phyloP scores from a whole-genome alignment of 2,888 invertebrate genomes.

The Philopedon plagiatum region DNA sequence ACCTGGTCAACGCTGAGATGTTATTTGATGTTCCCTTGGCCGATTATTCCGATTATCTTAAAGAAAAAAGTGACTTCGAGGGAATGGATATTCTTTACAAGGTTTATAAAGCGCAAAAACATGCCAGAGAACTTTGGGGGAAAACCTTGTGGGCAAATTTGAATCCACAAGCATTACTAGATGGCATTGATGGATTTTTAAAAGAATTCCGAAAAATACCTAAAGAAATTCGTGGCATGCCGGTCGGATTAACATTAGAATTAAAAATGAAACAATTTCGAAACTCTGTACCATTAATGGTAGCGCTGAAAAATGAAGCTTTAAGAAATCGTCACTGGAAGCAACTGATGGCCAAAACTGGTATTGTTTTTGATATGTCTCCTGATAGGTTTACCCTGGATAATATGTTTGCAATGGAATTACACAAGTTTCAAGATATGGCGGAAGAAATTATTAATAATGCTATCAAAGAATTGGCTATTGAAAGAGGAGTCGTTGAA shows the following conservation, averaged over 20 bases:
- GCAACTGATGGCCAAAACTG: constrained; percentile 89
- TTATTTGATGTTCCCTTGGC: constrained; percentile 90
- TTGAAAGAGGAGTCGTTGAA: constrained; percentile 89
- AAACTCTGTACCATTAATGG: constrained; percentile 86
- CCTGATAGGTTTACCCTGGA: constrained; percentile 88
- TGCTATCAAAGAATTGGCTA: constrained; percentile 92
- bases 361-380: constrained; percentile 84
- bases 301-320: constrained; percentile 92
- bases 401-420: constrained; percentile 94
- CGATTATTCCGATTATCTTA: constrained; percentile 83
- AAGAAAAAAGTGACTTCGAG: constrained; percentile 75
- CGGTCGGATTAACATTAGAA: constrained; percentile 80
- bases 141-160: constrained; percentile 91
- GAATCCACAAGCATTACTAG: constrained; percentile 85
- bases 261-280: constrained; percentile 92
- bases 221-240: constrained; percentile 73
- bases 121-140: constrained; percentile 74
- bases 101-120: constrained; percentile 84
- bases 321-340: constrained; percentile 93
- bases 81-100: constrained; percentile 82
- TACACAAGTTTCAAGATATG: constrained; percentile 87
- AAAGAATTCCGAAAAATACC: constrained; percentile 84
- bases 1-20: constrained; percentile 82
- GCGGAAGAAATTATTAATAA: constrained; percentile 90
- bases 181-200: constrained; percentile 89